Conservation (phyloP, 2,113 vertebrate species). For the Nothobranchius furzeri region DNA sequence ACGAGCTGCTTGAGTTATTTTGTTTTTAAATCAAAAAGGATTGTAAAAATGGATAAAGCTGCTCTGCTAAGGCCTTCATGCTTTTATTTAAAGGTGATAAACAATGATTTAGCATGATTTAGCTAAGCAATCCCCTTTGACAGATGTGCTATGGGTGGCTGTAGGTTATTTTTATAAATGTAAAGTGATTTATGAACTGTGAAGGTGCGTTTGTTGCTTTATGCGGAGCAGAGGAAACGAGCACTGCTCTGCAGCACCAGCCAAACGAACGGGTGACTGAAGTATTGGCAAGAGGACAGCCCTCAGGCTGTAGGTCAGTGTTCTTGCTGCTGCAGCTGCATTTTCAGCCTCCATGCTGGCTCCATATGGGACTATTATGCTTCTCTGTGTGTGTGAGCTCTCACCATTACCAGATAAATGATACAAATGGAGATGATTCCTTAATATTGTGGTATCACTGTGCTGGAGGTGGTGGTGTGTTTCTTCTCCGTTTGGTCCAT, state of each 20-base stretch:
- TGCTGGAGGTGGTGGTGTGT: slow-evolving; percentile 97
- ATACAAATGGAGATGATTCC: slow-evolving; percentile 62
- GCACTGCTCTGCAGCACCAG: slow-evolving; percentile 7
- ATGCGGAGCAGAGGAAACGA: slow-evolving; percentile 39
- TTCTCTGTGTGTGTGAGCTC: not conserved
- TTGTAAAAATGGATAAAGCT: no score
- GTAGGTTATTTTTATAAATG: slow-evolving; percentile 5
- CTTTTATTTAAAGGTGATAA: not conserved
- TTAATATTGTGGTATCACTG: slow-evolving; percentile 84
- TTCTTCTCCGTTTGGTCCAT: slow-evolving; percentile 99
- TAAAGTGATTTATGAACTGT: not conserved
- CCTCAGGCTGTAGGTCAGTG: slow-evolving; percentile 52
- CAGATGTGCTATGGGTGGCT: not conserved
- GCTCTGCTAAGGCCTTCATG: not conserved
- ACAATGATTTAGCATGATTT: not conserved
- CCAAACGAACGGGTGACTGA: slow-evolving; percentile 41
- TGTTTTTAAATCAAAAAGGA: slow-evolving; percentile 3
- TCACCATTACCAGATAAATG: not conserved
- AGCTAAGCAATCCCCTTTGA: not conserved
- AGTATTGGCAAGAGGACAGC: slow-evolving; percentile 32
- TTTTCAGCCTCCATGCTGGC: slow-evolving; percentile 3
- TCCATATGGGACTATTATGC: not conserved
- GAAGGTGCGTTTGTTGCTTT: slow-evolving; percentile 9
- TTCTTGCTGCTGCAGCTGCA: slow-evolving; percentile 20
- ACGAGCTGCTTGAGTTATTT: not conserved